phyloP scores from a whole-genome alignment of 2,797 vertebrate genomes.

The Enteromius viviparus region DNA sequence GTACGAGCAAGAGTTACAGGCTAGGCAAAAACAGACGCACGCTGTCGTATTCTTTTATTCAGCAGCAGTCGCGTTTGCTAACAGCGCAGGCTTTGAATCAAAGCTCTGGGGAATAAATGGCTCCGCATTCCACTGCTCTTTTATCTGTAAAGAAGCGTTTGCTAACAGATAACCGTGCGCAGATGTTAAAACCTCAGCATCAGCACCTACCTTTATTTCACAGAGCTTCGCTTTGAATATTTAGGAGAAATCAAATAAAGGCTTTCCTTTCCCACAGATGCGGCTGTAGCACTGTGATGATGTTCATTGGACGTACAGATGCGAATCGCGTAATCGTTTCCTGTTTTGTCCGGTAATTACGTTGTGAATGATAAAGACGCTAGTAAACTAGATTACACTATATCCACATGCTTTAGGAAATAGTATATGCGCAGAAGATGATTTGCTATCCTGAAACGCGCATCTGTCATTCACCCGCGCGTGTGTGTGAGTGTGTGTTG shows the following conservation, averaged over 20 bases:
- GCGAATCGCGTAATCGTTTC: neutral
- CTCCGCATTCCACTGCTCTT: neutral
- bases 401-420: neutral
- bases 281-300: neutral
- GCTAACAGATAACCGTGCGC: neutral
- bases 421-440: neutral
- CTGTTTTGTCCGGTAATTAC: neutral
- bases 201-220: neutral
- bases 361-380: neutral
- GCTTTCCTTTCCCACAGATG: neutral
- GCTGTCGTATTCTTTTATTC: no score
- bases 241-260: neutral
- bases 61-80: neutral
- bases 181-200: neutral
- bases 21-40: no score
- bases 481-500: neutral
- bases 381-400: no score
- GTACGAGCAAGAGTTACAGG: neutral
- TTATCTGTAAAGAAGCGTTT: neutral
- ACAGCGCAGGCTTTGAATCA: neutral
- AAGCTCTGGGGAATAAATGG: neutral
- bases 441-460: no score
- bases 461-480: neutral
- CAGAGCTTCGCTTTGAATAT: neutral
- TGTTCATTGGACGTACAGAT: conserved; percentile 26